Evolutionary conservation across 2,888 invertebrate species (phyloP).

Genomic region (Torymus auratus): DNA sequence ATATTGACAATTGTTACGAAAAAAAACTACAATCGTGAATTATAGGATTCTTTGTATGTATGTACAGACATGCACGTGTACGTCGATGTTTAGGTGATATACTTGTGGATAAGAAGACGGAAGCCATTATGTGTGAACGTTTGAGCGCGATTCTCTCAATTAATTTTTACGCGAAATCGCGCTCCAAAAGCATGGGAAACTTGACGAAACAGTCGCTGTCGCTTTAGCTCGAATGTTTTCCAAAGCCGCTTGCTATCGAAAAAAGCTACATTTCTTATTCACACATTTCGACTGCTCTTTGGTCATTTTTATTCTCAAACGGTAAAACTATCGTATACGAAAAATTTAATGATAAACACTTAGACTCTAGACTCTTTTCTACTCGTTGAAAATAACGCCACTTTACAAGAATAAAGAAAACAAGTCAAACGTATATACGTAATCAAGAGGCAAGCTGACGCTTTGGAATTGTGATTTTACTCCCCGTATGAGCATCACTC

Average conservation of each 20-base stretch:
- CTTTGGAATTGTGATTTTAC: constrained; percentile 55
- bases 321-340: constrained; percentile 12
- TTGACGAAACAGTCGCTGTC: constrained; percentile 45
- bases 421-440: constrained; percentile 16
- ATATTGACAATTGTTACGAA: constrained; percentile 10
- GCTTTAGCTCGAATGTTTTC: constrained; percentile 53
- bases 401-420: constrained; percentile 5
- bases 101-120: constrained; percentile 25
- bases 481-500: constrained; percentile 23
- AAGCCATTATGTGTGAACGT: constrained; percentile 31
- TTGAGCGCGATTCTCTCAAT: constrained; percentile 6
- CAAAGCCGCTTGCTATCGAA: constrained; percentile 46
- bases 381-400: constrained; percentile 22
- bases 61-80: constrained; percentile 5
- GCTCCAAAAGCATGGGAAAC: constrained; percentile 8
- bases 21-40: constrained; percentile 36
- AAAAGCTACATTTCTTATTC: constrained; percentile 29
- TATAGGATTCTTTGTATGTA: constrained; percentile 19
- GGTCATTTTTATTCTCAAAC: constrained; percentile 6
- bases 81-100: constrained; percentile 52
- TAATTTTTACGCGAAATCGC: constrained; percentile 8
- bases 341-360: constrained; percentile 13
- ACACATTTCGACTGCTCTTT: neutral
- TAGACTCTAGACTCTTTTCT: constrained; percentile 36
- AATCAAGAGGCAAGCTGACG: constrained; percentile 43